phyloP scores from a whole-genome alignment of 2,797 vertebrate species.

The Helarctos malayanus region DNA sequence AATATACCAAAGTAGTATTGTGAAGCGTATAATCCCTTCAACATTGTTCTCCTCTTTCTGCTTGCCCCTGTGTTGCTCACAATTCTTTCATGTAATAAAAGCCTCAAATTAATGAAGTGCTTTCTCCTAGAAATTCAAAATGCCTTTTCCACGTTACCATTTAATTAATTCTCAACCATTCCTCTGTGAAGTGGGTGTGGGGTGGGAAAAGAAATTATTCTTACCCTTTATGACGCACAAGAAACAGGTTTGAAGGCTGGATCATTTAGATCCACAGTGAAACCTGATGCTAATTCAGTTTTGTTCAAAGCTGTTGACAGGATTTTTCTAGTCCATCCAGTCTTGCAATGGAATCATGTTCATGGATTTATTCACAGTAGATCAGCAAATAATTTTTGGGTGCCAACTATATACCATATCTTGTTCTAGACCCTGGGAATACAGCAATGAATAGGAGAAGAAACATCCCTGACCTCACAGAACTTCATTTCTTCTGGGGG shows the following conservation, averaged over 20 bases:
- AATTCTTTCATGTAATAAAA: constrained; percentile 60
- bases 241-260: neutral
- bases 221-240: neutral
- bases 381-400: neutral
- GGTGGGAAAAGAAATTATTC: constrained; percentile 10
- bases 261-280: neutral
- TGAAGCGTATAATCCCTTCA: neutral
- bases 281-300: neutral
- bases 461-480: neutral
- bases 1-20: neutral
- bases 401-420: neutral
- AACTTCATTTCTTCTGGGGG: neutral
- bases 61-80: neutral
- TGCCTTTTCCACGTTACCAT: neutral
- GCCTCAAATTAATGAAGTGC: constrained; percentile 57
- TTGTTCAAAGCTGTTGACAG: neutral
- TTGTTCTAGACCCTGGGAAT: neutral
- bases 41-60: neutral
- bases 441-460: neutral
- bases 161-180: constrained; percentile 64
- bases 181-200: neutral
- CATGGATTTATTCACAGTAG: neutral
- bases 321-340: neutral
- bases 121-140: constrained; percentile 66
- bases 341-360: neutral